Evolutionary conservation across 2,113 vertebrate genomes (phyloP), one percentile per base, ranked within the genome.

Genomic region (Taxidea taxus): DNA sequence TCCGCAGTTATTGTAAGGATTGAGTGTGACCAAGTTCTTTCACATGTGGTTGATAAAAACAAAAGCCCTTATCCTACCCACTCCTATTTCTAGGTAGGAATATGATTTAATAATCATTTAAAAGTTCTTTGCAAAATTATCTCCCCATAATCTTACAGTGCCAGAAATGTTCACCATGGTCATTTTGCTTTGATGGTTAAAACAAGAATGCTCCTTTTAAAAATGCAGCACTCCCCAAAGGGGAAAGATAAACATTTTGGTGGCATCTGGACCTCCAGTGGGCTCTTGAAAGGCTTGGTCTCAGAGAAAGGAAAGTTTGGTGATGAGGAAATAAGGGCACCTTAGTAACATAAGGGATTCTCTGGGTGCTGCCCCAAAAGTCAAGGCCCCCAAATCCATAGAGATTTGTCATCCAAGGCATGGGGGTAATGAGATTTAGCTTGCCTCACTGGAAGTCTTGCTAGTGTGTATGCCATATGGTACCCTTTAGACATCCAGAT

Each of bases 381-480:
- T 4, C 4, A 4, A 93, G 16, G 60, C 23, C 25, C 0, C 4
- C 1, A 3, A 23, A 37, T n/a, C 13, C 44, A n/a, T 21, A 64
- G 16, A 37, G 25, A 31, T 47, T 39, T 8, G 9, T 58, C 9
- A 64, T 27, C 23, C 6, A 31, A 12, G 8, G 18, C 10, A 7
- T 2, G 12, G 3, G 0, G 1, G 1, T 27, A n/a, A 18, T 25
- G 20, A 39, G 37, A 27, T 37, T 60, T 49, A 2, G 29, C 47
- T 49, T 80, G 21, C 13, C 4, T 58, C 58, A 37, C 0, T 10
- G 2, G 6, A 42, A 25, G 37, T 25, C 25, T 68, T 64, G 21
- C 9, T 56, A 10, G 8, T 16, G 0, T 62, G 3, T 49, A 2
- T 62, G 9, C 14, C 4, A 2, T n/a, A 7, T 39, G 8, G 1